Conservation (phyloP, 2,888 invertebrate genomes). For the Phalera bucephala region DNA sequence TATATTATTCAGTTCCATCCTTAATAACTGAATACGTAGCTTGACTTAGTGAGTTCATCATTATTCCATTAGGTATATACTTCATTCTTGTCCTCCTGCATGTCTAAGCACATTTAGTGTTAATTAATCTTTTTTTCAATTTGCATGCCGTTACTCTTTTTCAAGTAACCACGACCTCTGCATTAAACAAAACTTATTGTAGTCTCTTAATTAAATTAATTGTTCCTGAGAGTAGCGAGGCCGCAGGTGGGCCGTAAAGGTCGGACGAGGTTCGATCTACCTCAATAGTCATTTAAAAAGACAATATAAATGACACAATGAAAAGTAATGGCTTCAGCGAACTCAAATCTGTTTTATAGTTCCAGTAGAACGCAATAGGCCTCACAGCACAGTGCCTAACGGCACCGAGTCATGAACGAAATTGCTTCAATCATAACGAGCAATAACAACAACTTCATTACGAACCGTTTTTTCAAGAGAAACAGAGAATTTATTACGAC, state of each 20-base stretch:
- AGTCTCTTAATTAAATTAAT: too few species aligned
- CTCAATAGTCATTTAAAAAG: constrained; percentile 25
- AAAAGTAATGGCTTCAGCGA: constrained; percentile 25
- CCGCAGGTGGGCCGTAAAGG: constrained; percentile 17
- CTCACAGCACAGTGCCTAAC: constrained; percentile 4
- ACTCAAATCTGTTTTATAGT: constrained; percentile 3
- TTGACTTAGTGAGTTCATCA: too few species aligned
- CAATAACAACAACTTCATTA: constrained; percentile 41
- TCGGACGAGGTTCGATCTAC: constrained; percentile 16
- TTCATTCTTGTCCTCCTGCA: too few species aligned
- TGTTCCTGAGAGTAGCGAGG: too few species aligned
- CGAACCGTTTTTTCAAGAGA: constrained; percentile 32
- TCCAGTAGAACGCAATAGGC: not conserved
- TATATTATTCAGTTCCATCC: too few species aligned
- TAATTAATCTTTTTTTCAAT: too few species aligned
- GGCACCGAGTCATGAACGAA: constrained; percentile 17
- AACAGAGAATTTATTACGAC: constrained; percentile 43
- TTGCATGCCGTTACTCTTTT: too few species aligned
- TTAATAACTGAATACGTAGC: too few species aligned
- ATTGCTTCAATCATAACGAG: constrained; percentile 22
- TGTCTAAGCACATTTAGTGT: too few species aligned
- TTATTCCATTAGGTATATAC: too few species aligned
- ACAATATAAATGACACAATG: constrained; percentile 15
- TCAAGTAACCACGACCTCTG: too few species aligned
- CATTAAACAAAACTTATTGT: too few species aligned